phyloP scores from a whole-genome alignment of 1,140 invertebrate genomes.

The Telenomus remus region DNA sequence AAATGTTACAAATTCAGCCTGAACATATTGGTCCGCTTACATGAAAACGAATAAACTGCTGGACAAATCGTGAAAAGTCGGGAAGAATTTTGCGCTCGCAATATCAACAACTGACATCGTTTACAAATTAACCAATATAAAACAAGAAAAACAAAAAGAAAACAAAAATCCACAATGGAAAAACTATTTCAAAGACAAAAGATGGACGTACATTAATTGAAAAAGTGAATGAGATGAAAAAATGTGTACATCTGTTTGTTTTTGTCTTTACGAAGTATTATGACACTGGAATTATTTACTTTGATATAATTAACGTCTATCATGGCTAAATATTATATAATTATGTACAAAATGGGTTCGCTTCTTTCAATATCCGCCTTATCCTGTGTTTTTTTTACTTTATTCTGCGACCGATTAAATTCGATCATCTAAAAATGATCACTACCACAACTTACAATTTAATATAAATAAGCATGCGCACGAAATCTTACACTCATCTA shows the following conservation, averaged over 20 bases:
- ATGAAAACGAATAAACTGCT: too few relatives aligned
- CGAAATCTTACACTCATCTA: constrained; percentile 51
- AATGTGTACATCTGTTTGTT: too few relatives aligned
- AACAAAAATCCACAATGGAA: too few relatives aligned
- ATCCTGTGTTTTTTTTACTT: constrained; percentile 22
- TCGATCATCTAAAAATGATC: constrained; percentile 48
- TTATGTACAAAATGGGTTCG: constrained; percentile 57
- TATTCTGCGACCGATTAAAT: constrained; percentile 34
- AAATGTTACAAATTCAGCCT: constrained; percentile 60
- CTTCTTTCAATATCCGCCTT: constrained; percentile 22
- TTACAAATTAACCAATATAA: too few relatives aligned
- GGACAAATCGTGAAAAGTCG: too few relatives aligned
- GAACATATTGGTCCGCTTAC: not conserved
- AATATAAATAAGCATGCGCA: constrained; percentile 59
- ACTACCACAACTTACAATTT: constrained; percentile 49
- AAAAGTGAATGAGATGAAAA: not conserved
- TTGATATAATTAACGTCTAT: constrained; percentile 52
- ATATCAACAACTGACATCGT: constrained; percentile 19
- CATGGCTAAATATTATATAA: constrained; percentile 57
- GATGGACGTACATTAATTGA: not conserved
- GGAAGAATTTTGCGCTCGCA: too few relatives aligned
- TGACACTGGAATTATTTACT: constrained; percentile 57
- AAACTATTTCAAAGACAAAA: too few relatives aligned
- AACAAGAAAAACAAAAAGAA: constrained; percentile 22
- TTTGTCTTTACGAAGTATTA: constrained; percentile 57